phyloP scores from a whole-genome alignment of 2,113 vertebrate species.

The Stercorarius parasiticus region DNA sequence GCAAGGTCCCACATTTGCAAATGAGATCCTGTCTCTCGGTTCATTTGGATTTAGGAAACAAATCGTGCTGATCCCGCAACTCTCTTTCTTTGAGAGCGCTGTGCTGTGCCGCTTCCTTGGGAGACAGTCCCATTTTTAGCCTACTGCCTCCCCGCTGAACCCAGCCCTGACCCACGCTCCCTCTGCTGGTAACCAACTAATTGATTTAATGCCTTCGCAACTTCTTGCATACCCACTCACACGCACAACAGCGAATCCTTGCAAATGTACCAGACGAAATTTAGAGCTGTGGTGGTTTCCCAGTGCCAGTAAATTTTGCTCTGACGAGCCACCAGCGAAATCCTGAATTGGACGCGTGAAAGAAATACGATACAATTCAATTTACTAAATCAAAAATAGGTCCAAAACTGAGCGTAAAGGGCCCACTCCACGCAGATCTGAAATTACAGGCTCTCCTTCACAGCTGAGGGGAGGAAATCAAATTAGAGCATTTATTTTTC shows the following conservation, averaged over 20 bases:
- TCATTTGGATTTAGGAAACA: not conserved
- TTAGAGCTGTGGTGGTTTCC: not conserved
- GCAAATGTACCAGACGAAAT: not conserved
- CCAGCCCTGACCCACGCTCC: slow-evolving; percentile 44
- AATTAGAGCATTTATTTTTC: slow-evolving; percentile 16
- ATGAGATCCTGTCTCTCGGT: not conserved
- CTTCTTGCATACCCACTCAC: not conserved
- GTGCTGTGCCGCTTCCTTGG: not conserved
- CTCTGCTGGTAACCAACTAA: not conserved
- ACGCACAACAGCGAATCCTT: not conserved
- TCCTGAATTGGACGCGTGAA: not conserved
- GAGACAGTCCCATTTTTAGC: not conserved
- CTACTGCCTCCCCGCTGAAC: not conserved
- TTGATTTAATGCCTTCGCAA: not conserved
- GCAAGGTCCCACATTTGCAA: not conserved
- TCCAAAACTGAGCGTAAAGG: not conserved
- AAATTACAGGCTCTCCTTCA: not conserved
- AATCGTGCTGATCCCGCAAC: not conserved
- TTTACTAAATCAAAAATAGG: not conserved
- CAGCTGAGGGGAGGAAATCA: slow-evolving; percentile 34
- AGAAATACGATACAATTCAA: not conserved
- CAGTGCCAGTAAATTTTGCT: not conserved
- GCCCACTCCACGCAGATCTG: not conserved
- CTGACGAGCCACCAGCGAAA: not conserved
- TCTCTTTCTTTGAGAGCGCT: not conserved